Base-by-base conservation (phyloP, 2,888 invertebrate species). In the Tiliacea citrago region DNA sequence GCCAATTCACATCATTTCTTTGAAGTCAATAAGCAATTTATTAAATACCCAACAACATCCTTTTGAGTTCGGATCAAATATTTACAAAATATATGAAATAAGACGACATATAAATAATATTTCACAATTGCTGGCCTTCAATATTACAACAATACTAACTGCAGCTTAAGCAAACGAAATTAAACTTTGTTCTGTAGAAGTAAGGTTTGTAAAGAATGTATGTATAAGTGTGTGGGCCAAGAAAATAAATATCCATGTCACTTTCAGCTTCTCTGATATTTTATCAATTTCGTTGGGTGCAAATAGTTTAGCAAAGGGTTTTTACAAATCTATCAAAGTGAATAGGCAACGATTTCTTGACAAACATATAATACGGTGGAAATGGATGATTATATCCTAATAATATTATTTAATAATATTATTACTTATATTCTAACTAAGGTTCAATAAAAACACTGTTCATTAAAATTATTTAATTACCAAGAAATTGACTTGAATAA, bases 231-330 rank as follows among this genome's bases (percentile, higher is more conserved):
- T 55, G 39, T 67, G n/a, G 51, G 62, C 58, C 35, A 72, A 67
- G 53, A 39, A 68, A 69, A 82, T 74, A 82, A 55, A 80, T 82
- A 75, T 55, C 71, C 45, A n/a, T 57, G 83, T 83, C 79, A 79
- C 10, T 83, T 74, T 69, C 79, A 82, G 62, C 18, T 24, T 45
- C 7, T 35, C 45, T 58, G 67, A 80, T 80, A 82, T 66, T 73
- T 75, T 63, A 62, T 57, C 83, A 72, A 72, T 83, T 60, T 69
- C 12, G n/a, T 73, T 51, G 39, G 58, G 39, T 69, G 72, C 39
- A 81, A 81, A 81, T 69, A 81, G 58, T 73, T 76, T 51, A 51
- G 69, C 42, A 57, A 45, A 68, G 63, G 68, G 45, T 68, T 60
- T 39, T 35, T 58, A 68, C 35, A 68, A 71, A 77, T 68, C 45